Evolutionary conservation across 2,888 invertebrate genomes (phyloP), one percentile per base, ranked within the genome.

Genomic region (Itoplectis maculator): DNA sequence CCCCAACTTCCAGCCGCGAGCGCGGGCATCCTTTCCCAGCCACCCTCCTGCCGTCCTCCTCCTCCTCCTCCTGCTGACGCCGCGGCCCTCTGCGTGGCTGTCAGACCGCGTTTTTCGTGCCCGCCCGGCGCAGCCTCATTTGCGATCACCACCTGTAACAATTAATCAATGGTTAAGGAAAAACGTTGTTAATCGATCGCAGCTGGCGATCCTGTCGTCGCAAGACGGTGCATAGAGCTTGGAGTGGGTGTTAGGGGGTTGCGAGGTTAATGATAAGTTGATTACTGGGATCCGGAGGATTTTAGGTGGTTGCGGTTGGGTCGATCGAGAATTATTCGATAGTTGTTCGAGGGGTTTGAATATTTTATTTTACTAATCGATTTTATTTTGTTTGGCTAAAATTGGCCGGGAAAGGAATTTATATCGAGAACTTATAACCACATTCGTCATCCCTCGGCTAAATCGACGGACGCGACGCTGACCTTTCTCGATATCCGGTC

Each of bases 111-210:
- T 84, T 80, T 79, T 70, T 84, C 84, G 85, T 84, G 77, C 84
- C 87, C 88, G 79, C 86, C 78, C 86, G n/a, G n/a, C n/a, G 86
- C 84, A 88, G 87, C 89, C 88, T 89, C 90, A 89, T 90, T 90
- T 88, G 89, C 86, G 83, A 86, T 82, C 75, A 80, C 81, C 87
- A 90, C 88, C 91, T 91, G 86, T 65, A 84, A 85, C 56, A 37
- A 42, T 73, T 49, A 81, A 81, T 59, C 45, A 45, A 74, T 49
- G 15, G 6, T 2, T 29, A 2, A 18, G 20, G n/a, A n/a, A n/a
- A n/a, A n/a, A n/a, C n/a, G 9, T 40, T 40, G 61, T 63, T 63
- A 40, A 40, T 63, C 40, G n/a, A 35, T 29, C 3, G n/a, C 56
- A 29, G 35, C 1, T 6, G 29, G 29, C 29, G 5, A 29, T 29